Base-by-base conservation (phyloP, 1,140 invertebrate genomes). In the Cydia amplana region DNA sequence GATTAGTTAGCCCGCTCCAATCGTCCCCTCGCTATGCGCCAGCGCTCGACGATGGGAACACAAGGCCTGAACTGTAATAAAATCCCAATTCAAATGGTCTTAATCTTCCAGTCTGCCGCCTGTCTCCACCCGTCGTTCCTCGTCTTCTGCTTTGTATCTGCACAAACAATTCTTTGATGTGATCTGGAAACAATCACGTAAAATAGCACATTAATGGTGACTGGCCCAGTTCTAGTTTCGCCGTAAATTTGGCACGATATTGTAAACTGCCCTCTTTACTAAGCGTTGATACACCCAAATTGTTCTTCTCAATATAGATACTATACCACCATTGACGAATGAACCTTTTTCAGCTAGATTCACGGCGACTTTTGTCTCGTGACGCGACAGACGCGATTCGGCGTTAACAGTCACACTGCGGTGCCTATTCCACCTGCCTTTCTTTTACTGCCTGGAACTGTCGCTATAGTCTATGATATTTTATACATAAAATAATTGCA, bases 261-360 rank as follows among this genome's bases (percentile, higher is more conserved):
- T 91, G 91, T 92, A 92, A 91, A 92, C 91, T 92, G 89, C 86
- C 89, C 91, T 91, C 89, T 88, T 92, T 92, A 89, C 87, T 85
- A 88, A 80, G 77, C 78, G 82, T 82, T 88, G 80, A 83, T 36
- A 84, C 82, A 82, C 79, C 80, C 78, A 80, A 82, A 81, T 80
- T 73, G 73, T 73, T 76, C 65, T 77, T 73, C 51, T 70, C 7
- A 40, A 43, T 40, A 70, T 70, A 70, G 65, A 40, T 36, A 70
- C 65, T 36, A 40, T n/a, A n/a, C 28, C 16, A 20, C 32, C 16
- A 4, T 70, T 70, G 28, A 36, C 32, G 65, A 40, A n/a, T 12
- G 10, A 32, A 10, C 12, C 2, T 43, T 43, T 43, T 12, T 43
- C 1, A 43, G 40, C 40, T 14, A 43, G 10, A 43, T 12, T 43